Conservation (phyloP, 1,140 invertebrate species). For the Euwallacea fornicatus region DNA sequence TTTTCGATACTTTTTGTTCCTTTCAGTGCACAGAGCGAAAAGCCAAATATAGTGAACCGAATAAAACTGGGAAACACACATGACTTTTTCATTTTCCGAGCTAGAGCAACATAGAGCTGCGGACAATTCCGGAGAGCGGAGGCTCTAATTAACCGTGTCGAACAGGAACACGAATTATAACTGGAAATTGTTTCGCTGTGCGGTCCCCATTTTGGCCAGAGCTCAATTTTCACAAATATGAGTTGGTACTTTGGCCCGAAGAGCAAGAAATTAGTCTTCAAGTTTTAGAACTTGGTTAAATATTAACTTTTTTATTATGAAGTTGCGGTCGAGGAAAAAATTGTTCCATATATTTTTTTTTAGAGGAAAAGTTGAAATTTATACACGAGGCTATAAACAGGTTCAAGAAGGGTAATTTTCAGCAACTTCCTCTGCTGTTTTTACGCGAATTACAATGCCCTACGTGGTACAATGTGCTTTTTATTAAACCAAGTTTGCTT, state of each 20-base stretch:
- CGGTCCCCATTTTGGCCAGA: conserved; percentile 2
- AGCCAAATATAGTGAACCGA: background rate
- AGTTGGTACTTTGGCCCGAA: too few species aligned
- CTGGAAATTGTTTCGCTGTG: conserved; percentile 21
- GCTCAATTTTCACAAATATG: background rate
- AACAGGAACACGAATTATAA: conserved; percentile 27
- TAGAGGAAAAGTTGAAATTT: conserved; percentile 20
- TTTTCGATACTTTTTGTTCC: background rate
- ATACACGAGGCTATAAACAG: conserved; percentile 18
- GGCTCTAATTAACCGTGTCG: conserved; percentile 17
- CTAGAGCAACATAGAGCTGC: conserved; percentile 4
- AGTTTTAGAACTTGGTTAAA: background rate
- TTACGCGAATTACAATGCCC: conserved; percentile 9
- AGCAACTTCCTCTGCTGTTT: conserved; percentile 17
- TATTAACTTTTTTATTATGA: conserved; percentile 14
- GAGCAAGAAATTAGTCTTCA: too few species aligned
- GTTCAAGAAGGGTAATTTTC: conserved; percentile 23
- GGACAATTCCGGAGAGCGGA: conserved; percentile 3
- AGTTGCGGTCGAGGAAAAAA: conserved; percentile 8
- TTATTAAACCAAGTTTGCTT: conserved; percentile 16
- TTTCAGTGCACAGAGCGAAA: background rate
- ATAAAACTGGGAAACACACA: conserved; percentile 4
- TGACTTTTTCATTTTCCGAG: conserved; percentile 1
- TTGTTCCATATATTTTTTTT: conserved; percentile 2
- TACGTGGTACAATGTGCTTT: conserved; percentile 24